These are phyloP conservation scores for Planococcus citri DNA, from an alignment of 1,140 invertebrate genomes.

Conservation along the genomic window DNA sequence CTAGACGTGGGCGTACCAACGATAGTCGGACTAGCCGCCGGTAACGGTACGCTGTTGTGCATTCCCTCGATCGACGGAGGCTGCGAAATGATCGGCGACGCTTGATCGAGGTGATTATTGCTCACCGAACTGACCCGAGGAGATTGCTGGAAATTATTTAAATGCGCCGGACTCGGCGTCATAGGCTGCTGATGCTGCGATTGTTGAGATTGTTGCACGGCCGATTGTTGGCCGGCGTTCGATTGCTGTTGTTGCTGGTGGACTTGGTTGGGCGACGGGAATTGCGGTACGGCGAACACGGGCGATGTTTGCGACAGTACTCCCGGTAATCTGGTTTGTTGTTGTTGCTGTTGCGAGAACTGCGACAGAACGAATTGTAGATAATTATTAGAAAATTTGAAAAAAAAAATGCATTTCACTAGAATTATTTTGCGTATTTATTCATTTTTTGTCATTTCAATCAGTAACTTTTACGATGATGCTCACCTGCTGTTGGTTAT, in stretches of 20 bases:
- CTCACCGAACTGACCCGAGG: constrained; percentile 1
- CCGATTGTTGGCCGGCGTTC: constrained; percentile 42
- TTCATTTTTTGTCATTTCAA: too few species aligned
- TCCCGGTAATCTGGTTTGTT: not conserved
- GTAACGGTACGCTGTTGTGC: constrained; percentile 7
- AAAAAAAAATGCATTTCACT: too few species aligned
- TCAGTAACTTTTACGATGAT: too few species aligned
- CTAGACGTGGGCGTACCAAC: not conserved
- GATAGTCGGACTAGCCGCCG: constrained; percentile 11
- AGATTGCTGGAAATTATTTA: constrained; percentile 17
- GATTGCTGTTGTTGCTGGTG: constrained; percentile 32
- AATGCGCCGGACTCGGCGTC: constrained; percentile 15
- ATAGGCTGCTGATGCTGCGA: constrained; percentile 21
- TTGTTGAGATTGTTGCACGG: constrained; percentile 40
- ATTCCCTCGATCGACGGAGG: constrained; percentile 9
- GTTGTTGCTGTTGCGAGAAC: constrained; percentile 10
- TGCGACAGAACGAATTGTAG: not conserved
- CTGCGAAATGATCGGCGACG: constrained; percentile 12
- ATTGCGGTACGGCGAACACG: constrained; percentile 28
- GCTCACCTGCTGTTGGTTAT: constrained; percentile 8
- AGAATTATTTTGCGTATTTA: too few species aligned
- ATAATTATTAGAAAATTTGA: not conserved
- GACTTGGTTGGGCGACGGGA: constrained; percentile 25
- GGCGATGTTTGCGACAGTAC: constrained; percentile 26
- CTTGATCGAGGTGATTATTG: not conserved